Base-by-base conservation (phyloP, 2,113 vertebrate species). In the Tragelaphus buxtoni region DNA sequence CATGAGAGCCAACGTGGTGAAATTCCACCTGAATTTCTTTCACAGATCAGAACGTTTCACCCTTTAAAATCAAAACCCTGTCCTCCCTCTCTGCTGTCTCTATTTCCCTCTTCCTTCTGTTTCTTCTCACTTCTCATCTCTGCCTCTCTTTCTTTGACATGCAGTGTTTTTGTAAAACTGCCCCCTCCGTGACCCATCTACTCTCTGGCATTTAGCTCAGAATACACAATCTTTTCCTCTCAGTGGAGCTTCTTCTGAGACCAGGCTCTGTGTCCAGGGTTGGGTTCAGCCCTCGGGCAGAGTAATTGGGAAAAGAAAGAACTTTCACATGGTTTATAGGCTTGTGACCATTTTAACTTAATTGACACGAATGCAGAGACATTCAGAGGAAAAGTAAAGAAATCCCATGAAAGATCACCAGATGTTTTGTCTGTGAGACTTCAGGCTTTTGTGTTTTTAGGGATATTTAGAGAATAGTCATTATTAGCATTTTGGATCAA, bases 291-390 rank as follows among this genome's bases (percentile, higher is more conserved):
- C 95, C 91, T 16, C 9, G 56, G 30, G 83, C 93, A 3, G 61
- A 83, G 89, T 60, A 63, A 45, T 26, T 88, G 87, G 87, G 92
- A 91, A 87, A 93, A 97, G 86, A 97, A 97, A 96, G 97, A 90
- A 58, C 10, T 80, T 95, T 92, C 92, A 92, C 90, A 91, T 92
- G 65, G 95, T 96, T 89, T 92, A 69, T 20, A 69, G 86, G 22
- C 92, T 86, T 97, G 89, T 97, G 96, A 94, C 93, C 45, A 10
- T 90, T 42, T 88, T 92, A 76, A 83, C 63, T 77, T 81, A 80
- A 91, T 7, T 60, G 82, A 77, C 35, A 49, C 5, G 82, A 82
- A 90, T 89, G 89, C 53, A 24, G 65, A 90, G 79, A 74, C 28
- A 56, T 86, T 95, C 95, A 94, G 76, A 97, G 56, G 74, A 94